phyloP scores from a whole-genome alignment of 2,888 invertebrate species.

The Acleris emargana region DNA sequence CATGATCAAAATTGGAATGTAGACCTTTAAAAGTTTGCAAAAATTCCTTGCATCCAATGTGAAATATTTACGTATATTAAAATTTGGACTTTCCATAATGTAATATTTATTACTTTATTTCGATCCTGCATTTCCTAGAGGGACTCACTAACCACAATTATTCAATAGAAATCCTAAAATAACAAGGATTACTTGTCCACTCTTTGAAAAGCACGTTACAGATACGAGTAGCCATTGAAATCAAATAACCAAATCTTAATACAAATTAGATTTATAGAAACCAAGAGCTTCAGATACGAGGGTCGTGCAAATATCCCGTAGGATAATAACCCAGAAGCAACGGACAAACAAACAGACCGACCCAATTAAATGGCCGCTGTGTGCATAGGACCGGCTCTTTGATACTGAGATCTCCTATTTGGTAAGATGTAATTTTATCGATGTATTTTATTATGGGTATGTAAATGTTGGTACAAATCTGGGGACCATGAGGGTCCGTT shows the following conservation, averaged over 20 bases:
- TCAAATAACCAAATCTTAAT: slow-evolving; percentile 33
- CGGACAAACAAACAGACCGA: slow-evolving; percentile 43
- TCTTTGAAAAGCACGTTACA: not conserved
- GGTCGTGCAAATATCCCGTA: slow-evolving; percentile 42
- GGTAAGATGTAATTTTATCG: slow-evolving; percentile 38
- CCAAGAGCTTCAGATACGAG: slow-evolving; percentile 40
- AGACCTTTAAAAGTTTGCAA: too few relatives aligned
- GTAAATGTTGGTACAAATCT: slow-evolving; percentile 21
- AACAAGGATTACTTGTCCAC: too few relatives aligned
- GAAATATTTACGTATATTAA: too few relatives aligned
- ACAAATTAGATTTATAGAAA: slow-evolving; percentile 42
- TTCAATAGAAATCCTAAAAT: too few relatives aligned
- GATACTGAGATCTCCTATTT: slow-evolving; percentile 36
- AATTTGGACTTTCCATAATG: too few relatives aligned
- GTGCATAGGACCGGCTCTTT: slow-evolving; percentile 43
- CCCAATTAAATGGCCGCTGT: slow-evolving; percentile 47
- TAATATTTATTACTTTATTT: too few relatives aligned
- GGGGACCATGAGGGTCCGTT: not conserved
- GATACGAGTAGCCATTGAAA: slow-evolving; percentile 9
- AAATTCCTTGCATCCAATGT: too few relatives aligned
- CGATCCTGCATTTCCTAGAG: too few relatives aligned
- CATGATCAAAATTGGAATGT: too few relatives aligned
- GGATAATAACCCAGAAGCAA: slow-evolving; percentile 42
- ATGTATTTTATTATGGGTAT: slow-evolving; percentile 27
- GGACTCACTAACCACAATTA: too few relatives aligned